phyloP scores from a whole-genome alignment of 1,140 invertebrate species.

The Apocrypta bakeri region DNA sequence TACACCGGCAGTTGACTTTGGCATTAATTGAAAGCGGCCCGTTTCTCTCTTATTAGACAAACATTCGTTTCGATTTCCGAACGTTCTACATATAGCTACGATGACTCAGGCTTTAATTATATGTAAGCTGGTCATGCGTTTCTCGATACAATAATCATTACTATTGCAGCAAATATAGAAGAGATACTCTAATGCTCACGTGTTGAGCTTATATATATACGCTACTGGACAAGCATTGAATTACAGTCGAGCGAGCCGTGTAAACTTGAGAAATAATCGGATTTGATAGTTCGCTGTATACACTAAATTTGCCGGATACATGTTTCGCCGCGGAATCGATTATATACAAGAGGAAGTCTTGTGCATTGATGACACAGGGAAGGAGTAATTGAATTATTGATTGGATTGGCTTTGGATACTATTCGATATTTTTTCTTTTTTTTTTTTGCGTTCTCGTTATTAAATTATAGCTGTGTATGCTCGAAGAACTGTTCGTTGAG shows the following conservation, averaged over 20 bases:
- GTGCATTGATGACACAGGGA: neutral
- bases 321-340: neutral
- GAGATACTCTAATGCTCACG: too few relatives aligned
- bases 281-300: slow-evolving; percentile 19
- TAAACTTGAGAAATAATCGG: slow-evolving; percentile 40
- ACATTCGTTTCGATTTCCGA: slow-evolving; percentile 38
- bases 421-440: neutral
- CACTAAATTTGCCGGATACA: neutral
- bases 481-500: too few relatives aligned
- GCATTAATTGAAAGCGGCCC: slow-evolving; percentile 35
- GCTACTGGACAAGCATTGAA: neutral
- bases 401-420: neutral
- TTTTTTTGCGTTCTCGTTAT: neutral
- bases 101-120: slow-evolving; percentile 28
- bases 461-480: too few relatives aligned
- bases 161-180: too few relatives aligned
- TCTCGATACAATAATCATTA: too few relatives aligned
- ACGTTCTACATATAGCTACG: neutral
- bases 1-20: neutral
- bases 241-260: neutral
- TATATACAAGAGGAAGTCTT: neutral
- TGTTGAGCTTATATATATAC: neutral
- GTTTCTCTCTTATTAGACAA: slow-evolving; percentile 40
- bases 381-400: neutral
- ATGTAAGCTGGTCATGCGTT: neutral